Percentiles rank a stretch among this genome's conserved stretches.
These are phyloP conservation scores for Apis dorsata DNA, from an alignment of 1,140 invertebrate species.

Conservation along the genomic window DNA sequence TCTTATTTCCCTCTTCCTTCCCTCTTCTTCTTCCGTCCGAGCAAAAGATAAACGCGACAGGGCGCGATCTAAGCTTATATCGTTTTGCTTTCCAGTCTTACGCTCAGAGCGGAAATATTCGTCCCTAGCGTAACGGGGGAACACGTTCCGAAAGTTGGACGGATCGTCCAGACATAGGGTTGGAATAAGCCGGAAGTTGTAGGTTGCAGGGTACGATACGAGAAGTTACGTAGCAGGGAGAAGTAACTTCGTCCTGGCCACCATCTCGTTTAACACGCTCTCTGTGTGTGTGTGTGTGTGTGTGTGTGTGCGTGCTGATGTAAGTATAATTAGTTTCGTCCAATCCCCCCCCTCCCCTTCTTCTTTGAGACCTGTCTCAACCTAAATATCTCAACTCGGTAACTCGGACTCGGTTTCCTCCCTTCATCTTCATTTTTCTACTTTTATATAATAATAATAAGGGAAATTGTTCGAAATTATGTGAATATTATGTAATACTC, in stretches of 20 bases:
- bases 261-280: constrained; percentile 45
- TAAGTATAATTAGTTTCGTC: constrained; percentile 49
- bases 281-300: background rate
- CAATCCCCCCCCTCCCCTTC: constrained; percentile 22
- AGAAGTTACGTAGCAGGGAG: constrained; percentile 40
- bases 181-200: constrained; percentile 45
- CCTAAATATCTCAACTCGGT: constrained; percentile 19
- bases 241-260: constrained; percentile 48
- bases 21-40: background rate
- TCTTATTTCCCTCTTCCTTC: too few species aligned
- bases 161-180: constrained; percentile 47
- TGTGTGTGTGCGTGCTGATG: constrained; percentile 30
- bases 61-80: too few species aligned
- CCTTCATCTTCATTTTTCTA: too few species aligned
- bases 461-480: too few species aligned
- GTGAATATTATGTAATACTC: too few species aligned
- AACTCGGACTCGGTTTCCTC: background rate
- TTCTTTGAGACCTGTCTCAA: constrained; percentile 4
- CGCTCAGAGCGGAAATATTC: constrained; percentile 22
- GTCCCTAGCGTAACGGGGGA: constrained; percentile 20
- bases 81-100: background rate
- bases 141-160: constrained; percentile 46
- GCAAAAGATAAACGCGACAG: background rate
- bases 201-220: constrained; percentile 37
- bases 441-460: too few species aligned